phyloP scores from a whole-genome alignment of 1,140 invertebrate species.

The Sarcophaga bullata region DNA sequence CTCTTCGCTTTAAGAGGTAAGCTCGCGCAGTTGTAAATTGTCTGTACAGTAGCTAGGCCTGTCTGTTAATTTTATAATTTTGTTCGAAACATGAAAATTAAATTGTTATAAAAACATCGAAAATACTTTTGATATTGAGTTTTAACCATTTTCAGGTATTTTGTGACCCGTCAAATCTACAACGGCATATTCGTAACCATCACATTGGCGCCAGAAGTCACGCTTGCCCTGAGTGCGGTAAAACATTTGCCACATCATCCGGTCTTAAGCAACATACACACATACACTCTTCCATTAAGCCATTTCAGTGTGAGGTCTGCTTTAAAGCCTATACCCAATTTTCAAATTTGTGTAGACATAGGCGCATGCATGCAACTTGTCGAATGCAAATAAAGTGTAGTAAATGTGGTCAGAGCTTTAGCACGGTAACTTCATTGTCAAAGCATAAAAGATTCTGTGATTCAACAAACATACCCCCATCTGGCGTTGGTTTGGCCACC shows the following conservation, averaged over 20 bases:
- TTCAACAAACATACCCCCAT: slow-evolving; percentile 68
- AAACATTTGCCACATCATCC: slow-evolving; percentile 96
- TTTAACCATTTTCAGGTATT: slow-evolving; percentile 77
- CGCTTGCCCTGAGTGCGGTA: slow-evolving; percentile 97
- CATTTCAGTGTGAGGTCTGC: slow-evolving; percentile 95
- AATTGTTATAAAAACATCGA: background rate
- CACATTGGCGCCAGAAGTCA: slow-evolving; percentile 94
- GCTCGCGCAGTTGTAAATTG: background rate
- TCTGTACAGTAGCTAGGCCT: slow-evolving; percentile 34
- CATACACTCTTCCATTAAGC: slow-evolving; percentile 98
- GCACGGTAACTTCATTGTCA: slow-evolving; percentile 83
- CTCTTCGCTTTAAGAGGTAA: background rate
- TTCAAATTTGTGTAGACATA: slow-evolving; percentile 98
- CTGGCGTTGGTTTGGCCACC: slow-evolving; percentile 37
- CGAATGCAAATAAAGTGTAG: slow-evolving; percentile 89
- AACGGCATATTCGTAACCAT: slow-evolving; percentile 93
- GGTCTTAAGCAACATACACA: slow-evolving; percentile 99
- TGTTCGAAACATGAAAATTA: background rate
- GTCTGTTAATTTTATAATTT: background rate
- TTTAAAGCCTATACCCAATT: slow-evolving; percentile 98
- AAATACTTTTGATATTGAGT: background rate
- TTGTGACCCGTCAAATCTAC: slow-evolving; percentile 94
- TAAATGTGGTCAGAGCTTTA: slow-evolving; percentile 92
- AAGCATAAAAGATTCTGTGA: slow-evolving; percentile 89
- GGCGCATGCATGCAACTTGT: slow-evolving; percentile 96